These are phyloP conservation scores for Vidua chalybeata DNA, from an alignment of 2,113 vertebrate genomes.

Conservation along the genomic window DNA sequence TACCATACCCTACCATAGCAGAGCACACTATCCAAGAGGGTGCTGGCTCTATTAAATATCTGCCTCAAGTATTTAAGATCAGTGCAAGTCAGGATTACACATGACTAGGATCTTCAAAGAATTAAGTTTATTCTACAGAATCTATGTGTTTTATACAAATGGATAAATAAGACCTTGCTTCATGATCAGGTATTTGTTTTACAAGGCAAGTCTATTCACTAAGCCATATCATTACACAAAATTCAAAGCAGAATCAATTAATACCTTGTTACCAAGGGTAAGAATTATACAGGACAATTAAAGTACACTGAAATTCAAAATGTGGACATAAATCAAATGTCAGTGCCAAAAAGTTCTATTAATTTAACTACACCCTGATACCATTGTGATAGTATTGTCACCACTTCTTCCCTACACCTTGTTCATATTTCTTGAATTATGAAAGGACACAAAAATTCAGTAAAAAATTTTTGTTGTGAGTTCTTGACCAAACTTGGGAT, in stretches of 20 bases:
- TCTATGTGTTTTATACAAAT: background rate
- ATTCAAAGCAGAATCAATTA: background rate
- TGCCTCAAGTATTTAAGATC: background rate
- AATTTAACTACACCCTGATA: background rate
- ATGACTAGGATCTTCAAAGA: background rate
- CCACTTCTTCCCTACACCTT: background rate
- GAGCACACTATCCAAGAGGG: background rate
- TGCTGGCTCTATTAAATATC: background rate
- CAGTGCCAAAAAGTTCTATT: background rate
- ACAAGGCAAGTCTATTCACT: background rate
- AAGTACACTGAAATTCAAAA: background rate
- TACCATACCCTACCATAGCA: background rate
- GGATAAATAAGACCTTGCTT: background rate
- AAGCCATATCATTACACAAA: background rate
- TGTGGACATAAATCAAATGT: background rate
- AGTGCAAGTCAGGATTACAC: background rate
- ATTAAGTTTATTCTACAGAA: background rate
- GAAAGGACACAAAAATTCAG: background rate
- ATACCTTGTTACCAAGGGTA: background rate
- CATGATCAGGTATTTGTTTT: background rate
- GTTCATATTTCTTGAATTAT: background rate
- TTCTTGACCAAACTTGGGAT: background rate
- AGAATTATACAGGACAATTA: background rate
- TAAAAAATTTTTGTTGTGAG: background rate
- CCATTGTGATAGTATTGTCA: background rate